Conservation (phyloP, 2,888 invertebrate species). For the Brachyopa scutellaris region DNA sequence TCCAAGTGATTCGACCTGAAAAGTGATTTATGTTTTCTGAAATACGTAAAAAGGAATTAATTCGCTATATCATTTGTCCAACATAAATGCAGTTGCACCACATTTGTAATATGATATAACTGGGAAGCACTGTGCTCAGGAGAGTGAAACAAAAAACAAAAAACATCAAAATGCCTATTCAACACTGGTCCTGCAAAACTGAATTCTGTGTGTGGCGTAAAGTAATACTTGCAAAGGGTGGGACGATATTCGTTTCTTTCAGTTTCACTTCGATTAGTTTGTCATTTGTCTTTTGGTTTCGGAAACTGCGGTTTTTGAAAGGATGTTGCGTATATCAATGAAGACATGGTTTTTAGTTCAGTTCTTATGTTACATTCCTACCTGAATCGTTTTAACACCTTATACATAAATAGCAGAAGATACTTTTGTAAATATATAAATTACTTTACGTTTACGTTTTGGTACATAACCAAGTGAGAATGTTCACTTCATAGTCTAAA, state of each 20-base stretch:
- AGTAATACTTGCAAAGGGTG: conserved; percentile 43
- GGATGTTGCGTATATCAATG: conserved; percentile 20
- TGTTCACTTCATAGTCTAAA: too few species aligned
- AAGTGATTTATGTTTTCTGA: neutral
- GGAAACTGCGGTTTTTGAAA: conserved; percentile 66
- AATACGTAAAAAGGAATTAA: too few species aligned
- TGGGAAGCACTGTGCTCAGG: conserved; percentile 43
- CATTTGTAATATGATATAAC: conserved; percentile 67
- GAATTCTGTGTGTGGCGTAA: conserved; percentile 29
- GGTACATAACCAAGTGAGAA: too few species aligned
- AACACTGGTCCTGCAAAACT: neutral
- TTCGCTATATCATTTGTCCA: too few species aligned
- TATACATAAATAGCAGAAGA: too few species aligned
- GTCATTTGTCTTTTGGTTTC: conserved; percentile 45
- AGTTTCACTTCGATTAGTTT: conserved; percentile 49
- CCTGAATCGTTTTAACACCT: neutral
- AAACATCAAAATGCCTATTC: conserved; percentile 5
- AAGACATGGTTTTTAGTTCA: neutral
- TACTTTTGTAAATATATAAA: too few species aligned
- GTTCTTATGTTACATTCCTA: conserved; percentile 25
- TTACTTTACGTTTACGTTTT: too few species aligned
- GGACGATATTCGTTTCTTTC: conserved; percentile 25
- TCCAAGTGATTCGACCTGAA: neutral
- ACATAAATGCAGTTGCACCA: too few species aligned
- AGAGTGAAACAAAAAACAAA: conserved; percentile 12